Evolutionary conservation across 2,797 vertebrate genomes (phyloP).

Genomic region (Falco biarmicus): DNA sequence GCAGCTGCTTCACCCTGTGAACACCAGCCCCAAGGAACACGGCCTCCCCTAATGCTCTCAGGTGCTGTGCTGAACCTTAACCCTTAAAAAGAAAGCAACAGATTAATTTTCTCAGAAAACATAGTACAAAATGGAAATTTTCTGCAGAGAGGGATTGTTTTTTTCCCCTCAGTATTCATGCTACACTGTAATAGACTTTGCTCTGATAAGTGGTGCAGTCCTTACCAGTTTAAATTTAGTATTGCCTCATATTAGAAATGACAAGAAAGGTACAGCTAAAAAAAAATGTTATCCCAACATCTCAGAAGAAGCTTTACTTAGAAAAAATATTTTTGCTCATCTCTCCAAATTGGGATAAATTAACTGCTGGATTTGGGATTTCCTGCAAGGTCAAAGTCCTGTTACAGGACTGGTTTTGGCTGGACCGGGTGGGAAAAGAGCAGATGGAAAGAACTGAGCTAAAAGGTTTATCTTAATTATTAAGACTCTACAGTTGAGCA

Average conservation of each 20-base stretch:
- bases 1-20: not conserved
- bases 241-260: not conserved
- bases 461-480: slow-evolving; percentile 44
- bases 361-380: not conserved
- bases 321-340: not conserved
- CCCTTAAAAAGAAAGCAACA: not conserved
- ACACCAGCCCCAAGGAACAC: not conserved
- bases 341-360: not conserved
- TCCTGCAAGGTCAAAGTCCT: not conserved
- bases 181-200: not conserved
- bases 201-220: not conserved
- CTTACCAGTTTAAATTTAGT: not conserved
- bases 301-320: not conserved
- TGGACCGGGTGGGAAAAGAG: not conserved
- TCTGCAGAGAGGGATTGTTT: not conserved
- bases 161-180: not conserved
- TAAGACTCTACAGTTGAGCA: not conserved
- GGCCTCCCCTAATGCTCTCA: not conserved
- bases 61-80: not conserved
- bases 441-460: slow-evolving; percentile 1
- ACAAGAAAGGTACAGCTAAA: not conserved
- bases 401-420: not conserved
- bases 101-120: slow-evolving; percentile 16
- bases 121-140: not conserved
- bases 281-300: not conserved